Percentiles rank a stretch among this genome's conserved stretches.
Evolutionary conservation across 1,140 invertebrate species (phyloP).

Genomic region (Mya arenaria): DNA sequence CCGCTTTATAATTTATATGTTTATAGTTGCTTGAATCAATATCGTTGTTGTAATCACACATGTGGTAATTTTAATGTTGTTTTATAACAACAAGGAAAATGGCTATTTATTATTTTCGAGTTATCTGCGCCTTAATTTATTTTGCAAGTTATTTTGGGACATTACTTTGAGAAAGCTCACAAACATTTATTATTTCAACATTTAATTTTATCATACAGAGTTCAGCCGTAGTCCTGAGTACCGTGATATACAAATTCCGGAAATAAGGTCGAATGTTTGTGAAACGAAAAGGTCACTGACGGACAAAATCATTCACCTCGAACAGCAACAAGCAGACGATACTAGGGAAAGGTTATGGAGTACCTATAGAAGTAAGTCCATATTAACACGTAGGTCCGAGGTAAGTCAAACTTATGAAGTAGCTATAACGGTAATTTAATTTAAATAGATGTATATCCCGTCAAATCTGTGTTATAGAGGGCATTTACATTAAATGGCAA

Average conservation of each 20-base stretch:
- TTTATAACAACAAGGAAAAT: too few relatives aligned
- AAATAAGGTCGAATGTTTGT: conserved; percentile 66
- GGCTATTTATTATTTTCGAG: too few relatives aligned
- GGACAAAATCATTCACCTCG: conserved; percentile 66
- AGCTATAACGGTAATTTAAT: too few relatives aligned
- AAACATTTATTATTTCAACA: too few relatives aligned
- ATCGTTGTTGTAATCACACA: too few relatives aligned
- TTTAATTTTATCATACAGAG: conserved; percentile 56
- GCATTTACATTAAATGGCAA: background rate
- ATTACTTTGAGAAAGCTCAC: background rate
- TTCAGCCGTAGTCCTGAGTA: conserved; percentile 56
- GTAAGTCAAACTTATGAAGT: too few relatives aligned
- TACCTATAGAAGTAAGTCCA: conserved; percentile 64
- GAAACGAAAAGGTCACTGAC: conserved; percentile 69
- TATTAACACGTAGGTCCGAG: background rate
- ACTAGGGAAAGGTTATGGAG: conserved; percentile 61
- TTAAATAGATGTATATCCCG: too few relatives aligned
- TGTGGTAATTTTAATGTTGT: too few relatives aligned
- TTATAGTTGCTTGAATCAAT: too few relatives aligned
- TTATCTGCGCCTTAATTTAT: too few relatives aligned
- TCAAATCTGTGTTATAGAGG: background rate
- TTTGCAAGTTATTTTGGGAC: too few relatives aligned
- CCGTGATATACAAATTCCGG: conserved; percentile 69
- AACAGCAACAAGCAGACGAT: conserved; percentile 65
- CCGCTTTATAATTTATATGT: too few relatives aligned